Percentiles rank a stretch among this genome's conserved stretches.
phyloP scores from a whole-genome alignment of 2,797 vertebrate species.

The Tamandua tetradactyla region DNA sequence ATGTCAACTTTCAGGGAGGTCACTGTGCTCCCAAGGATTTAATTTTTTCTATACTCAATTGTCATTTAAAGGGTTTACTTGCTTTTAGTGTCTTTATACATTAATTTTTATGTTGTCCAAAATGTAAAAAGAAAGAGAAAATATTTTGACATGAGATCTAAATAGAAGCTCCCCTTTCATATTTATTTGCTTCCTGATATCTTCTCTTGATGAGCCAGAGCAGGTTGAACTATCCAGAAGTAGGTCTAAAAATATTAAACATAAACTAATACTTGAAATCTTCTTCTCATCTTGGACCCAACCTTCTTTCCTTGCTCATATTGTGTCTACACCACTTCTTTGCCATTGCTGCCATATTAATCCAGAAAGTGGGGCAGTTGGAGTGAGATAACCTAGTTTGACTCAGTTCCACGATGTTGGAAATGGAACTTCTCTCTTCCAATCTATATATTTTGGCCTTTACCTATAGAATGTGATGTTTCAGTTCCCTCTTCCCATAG shows the following conservation, averaged over 20 bases:
- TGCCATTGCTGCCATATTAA: neutral
- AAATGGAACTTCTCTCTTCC: neutral
- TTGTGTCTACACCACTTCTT: neutral
- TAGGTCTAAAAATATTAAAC: neutral
- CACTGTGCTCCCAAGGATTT: neutral
- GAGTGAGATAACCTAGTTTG: neutral
- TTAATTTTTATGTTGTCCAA: conserved; percentile 53
- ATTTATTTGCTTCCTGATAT: conserved; percentile 24
- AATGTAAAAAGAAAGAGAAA: conserved; percentile 12
- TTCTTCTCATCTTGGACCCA: neutral
- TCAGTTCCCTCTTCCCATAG: neutral
- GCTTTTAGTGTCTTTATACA: conserved; percentile 25
- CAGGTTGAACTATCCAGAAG: neutral
- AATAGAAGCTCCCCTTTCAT: neutral
- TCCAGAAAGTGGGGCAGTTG: neutral
- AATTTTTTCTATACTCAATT: neutral
- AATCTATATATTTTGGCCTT: neutral
- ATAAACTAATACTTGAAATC: neutral
- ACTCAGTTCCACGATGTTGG: neutral
- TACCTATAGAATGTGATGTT: neutral
- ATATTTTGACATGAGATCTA: conserved; percentile 22
- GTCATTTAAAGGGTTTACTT: conserved; percentile 51
- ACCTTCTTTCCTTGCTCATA: neutral
- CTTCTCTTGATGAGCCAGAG: neutral
- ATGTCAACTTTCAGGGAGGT: conserved; percentile 59